Percentiles rank a stretch among this genome's conserved stretches.
Conservation (phyloP, 2,888 invertebrate genomes). For the Thymelicus sylvestris region DNA sequence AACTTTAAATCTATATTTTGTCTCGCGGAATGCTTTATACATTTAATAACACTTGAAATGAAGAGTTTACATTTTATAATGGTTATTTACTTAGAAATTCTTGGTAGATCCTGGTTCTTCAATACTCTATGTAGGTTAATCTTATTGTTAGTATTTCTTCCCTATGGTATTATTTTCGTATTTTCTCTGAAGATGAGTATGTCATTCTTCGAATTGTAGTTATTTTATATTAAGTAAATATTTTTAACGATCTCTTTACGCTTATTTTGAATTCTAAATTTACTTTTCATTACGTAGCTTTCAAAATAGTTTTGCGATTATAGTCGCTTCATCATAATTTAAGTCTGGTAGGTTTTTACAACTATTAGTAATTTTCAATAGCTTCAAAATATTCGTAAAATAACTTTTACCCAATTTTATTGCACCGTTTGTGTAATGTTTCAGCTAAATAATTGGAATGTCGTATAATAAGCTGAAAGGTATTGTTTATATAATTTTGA, state of each 20-base stretch:
- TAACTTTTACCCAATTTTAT: neutral
- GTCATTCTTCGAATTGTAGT: neutral
- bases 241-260: too few species aligned
- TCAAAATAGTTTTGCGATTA: too few species aligned
- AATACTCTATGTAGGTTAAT: constrained; percentile 1
- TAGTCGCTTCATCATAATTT: neutral
- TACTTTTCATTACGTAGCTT: too few species aligned
- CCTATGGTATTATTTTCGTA: neutral
- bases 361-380: neutral
- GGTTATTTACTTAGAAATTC: constrained; percentile 5
- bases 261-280: too few species aligned
- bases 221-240: too few species aligned
- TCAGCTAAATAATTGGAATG: neutral
- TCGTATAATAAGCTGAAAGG: neutral
- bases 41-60: too few species aligned
- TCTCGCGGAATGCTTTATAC: neutral
- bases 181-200: neutral
- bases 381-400: neutral
- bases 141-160: neutral
- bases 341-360: neutral
- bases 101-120: neutral
- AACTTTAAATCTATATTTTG: constrained; percentile 4
- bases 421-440: neutral
- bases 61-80: neutral
- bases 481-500: constrained; percentile 17